These are phyloP conservation scores for Melinopterus prodromus DNA, from an alignment of 2,888 invertebrate genomes.

Conservation along the genomic window DNA sequence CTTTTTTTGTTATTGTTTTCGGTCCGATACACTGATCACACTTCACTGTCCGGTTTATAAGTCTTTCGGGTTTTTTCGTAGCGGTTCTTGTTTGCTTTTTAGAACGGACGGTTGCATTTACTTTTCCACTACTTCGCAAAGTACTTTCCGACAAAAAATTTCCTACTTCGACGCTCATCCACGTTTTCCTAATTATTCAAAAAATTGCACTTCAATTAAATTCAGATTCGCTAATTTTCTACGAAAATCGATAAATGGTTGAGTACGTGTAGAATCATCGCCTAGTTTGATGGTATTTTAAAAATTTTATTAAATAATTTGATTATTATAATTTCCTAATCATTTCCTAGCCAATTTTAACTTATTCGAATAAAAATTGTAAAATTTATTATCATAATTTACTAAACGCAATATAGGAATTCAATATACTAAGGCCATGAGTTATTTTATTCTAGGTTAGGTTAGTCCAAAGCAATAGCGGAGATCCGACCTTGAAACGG, in stretches of 20 bases:
- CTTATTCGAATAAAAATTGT: too few relatives aligned
- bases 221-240: background rate
- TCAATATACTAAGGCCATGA: too few relatives aligned
- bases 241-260: background rate
- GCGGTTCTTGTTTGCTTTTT: slow-evolving; percentile 37
- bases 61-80: slow-evolving; percentile 8
- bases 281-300: too few relatives aligned
- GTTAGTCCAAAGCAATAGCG: too few relatives aligned
- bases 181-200: slow-evolving; percentile 30
- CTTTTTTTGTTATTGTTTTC: slow-evolving; percentile 20
- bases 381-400: too few relatives aligned
- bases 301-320: too few relatives aligned
- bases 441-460: too few relatives aligned
- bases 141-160: slow-evolving; percentile 11
- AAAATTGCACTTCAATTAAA: slow-evolving; percentile 35
- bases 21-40: slow-evolving; percentile 26
- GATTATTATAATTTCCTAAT: too few relatives aligned
- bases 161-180: slow-evolving; percentile 14
- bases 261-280: too few relatives aligned
- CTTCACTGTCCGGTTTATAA: slow-evolving; percentile 8
- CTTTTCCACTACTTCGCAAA: slow-evolving; percentile 39
- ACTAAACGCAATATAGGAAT: too few relatives aligned
- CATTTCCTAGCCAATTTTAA: too few relatives aligned
- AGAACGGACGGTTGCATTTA: slow-evolving; percentile 56
- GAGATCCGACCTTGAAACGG: too few relatives aligned